phyloP scores from a whole-genome alignment of 2,797 vertebrate genomes.

The Cottoperca gobio region DNA sequence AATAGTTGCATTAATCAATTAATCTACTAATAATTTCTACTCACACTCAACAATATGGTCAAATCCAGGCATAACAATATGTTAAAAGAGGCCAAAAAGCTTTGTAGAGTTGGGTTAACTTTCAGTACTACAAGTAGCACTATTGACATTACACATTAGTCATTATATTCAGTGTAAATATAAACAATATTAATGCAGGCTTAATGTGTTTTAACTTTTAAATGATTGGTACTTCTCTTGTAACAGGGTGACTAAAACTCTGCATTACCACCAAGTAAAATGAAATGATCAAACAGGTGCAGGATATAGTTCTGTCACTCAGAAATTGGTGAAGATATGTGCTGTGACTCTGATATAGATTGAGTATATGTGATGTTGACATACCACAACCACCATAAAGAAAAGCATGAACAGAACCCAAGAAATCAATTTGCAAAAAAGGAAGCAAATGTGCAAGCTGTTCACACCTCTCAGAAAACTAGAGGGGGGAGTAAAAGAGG shows the following conservation, averaged over 20 bases:
- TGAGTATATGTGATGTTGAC: conserved; percentile 30
- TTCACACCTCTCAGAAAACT: conserved; percentile 61
- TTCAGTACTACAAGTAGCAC: not conserved
- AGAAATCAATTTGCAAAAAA: conserved; percentile 39
- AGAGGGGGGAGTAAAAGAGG: conserved; percentile 29
- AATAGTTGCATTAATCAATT: not conserved
- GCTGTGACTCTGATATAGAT: not conserved
- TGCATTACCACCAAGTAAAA: not conserved
- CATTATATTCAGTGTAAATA: not conserved
- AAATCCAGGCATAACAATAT: not conserved
- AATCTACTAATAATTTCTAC: not conserved
- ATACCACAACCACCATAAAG: conserved; percentile 19
- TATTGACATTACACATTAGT: not conserved
- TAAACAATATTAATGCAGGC: not conserved
- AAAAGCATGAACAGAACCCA: conserved; percentile 40
- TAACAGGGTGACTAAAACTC: conserved; percentile 1
- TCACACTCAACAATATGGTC: not conserved
- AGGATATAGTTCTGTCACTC: conserved; percentile 18
- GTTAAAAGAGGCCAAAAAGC: not conserved
- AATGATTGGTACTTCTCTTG: not conserved
- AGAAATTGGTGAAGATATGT: not conserved
- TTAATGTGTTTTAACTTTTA: conserved; percentile 1
- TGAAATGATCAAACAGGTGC: conserved; percentile 10
- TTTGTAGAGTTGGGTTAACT: not conserved
- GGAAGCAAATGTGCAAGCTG: conserved; percentile 52